Evolutionary conservation across 2,888 invertebrate genomes (phyloP), one percentile per base, ranked within the genome.

Genomic region (Plutella xylostella): DNA sequence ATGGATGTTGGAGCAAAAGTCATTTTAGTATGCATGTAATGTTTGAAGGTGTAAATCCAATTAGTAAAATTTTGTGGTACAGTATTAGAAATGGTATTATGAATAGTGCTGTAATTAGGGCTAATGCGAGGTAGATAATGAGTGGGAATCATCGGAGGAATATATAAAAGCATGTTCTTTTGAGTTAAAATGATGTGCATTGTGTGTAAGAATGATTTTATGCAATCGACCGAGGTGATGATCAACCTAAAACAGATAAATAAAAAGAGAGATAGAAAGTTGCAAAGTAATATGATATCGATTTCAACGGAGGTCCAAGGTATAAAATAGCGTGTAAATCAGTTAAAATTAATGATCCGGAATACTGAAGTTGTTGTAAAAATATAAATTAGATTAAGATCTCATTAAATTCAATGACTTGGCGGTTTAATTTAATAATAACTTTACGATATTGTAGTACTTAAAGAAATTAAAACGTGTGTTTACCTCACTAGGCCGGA

Each of bases 401-500:
- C 15, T 37, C 20, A 6, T 37, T 20, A n/a, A 20, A n/a, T n/a
- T n/a, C n/a, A n/a, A n/a, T n/a, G n/a, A n/a, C n/a, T n/a, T n/a
- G n/a, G n/a, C n/a, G n/a, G n/a, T n/a, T n/a, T n/a, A n/a, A n/a
- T n/a, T n/a, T n/a, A n/a, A n/a, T n/a, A n/a, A n/a, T n/a, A n/a
- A n/a, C n/a, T n/a, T n/a, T n/a, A n/a, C n/a, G n/a, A n/a, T n/a
- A n/a, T n/a, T n/a, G n/a, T n/a, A n/a, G n/a, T n/a, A n/a, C n/a
- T n/a, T n/a, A n/a, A n/a, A n/a, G n/a, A n/a, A n/a, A n/a, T n/a
- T n/a, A n/a, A n/a, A n/a, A n/a, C n/a, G n/a, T n/a, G n/a, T n/a
- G 54, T 53, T 75, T 77, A 83, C 83, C 83, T 83, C 76, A 83
- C 83, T 79, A 83, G 77, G 72, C 83, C 83, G 71, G 83, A 82